Base-by-base conservation (phyloP, 2,797 vertebrate genomes). In the Enteromius radiatus region DNA sequence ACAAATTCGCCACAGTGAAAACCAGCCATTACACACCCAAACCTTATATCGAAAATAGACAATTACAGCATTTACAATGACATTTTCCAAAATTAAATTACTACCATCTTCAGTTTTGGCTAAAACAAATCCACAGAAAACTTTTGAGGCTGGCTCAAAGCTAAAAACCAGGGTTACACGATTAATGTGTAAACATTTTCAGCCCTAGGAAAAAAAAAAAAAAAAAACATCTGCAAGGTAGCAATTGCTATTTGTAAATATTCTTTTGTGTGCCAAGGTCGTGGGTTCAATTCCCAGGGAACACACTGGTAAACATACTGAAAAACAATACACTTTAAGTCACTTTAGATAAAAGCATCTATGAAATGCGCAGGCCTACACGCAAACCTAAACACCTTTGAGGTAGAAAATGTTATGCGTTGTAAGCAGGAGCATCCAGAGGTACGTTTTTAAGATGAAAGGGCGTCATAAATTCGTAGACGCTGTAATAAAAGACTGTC, bases 401-500 rank as follows among this genome's bases (percentile, higher is more conserved):
- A 68, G 63, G 31, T 67, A 78, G 76, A 54, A 54, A 68, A 68
- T 78, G 45, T 78, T 78, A 78, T 54, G 47, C 45, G 21, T 23
- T 81, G 54, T 85, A 90, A 86, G 70, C 87, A 88, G 87, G 84
- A 82, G 81, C 78, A 79, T 81, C 86, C 65, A 89, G 76, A 86
- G 83, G 76, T 88, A 88, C 85, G 85, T 76, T 83, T 83, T 88
- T 85, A 81, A 86, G 87, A 91, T 91, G 89, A 93, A 90, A 92
- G 88, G 88, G 71, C 78, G 84, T 85, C 86, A 86, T 81, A 82
- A 87, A 90, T 89, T 78, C 82, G 9, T 88, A 92, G 89, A 90
- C 90, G 86, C 86, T 89, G 84, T 90, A 92, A 92, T 91, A 88
- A 91, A 87, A 88, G 85, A 90, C 87, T 68, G 86, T 91, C 91